Evolutionary conservation across 1,140 invertebrate species (phyloP).

Genomic region (Laupala kohalensis): DNA sequence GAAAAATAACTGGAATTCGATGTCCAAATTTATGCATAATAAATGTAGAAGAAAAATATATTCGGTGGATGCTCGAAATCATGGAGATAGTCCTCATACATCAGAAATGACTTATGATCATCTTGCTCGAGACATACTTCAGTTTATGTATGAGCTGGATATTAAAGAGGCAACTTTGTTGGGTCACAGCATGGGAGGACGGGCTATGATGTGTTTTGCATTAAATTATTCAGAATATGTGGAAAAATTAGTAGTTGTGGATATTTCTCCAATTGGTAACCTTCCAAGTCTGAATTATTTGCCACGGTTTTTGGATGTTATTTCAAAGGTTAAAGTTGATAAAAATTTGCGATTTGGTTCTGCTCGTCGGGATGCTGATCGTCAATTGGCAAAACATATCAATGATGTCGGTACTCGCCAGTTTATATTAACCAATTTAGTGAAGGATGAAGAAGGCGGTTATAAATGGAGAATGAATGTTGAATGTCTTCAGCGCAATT

Average conservation of each 20-base stretch:
- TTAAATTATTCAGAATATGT: slow-evolving; percentile 53
- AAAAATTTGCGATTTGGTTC: slow-evolving; percentile 45
- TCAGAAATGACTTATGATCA: slow-evolving; percentile 51
- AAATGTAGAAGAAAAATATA: slow-evolving; percentile 37
- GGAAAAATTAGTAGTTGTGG: slow-evolving; percentile 67
- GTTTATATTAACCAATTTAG: slow-evolving; percentile 69
- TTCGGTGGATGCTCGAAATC: slow-evolving; percentile 74
- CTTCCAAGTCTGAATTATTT: slow-evolving; percentile 48
- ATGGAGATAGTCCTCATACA: slow-evolving; percentile 76
- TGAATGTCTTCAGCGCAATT: slow-evolving; percentile 47
- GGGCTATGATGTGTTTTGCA: slow-evolving; percentile 65
- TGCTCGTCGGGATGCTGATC: slow-evolving; percentile 43
- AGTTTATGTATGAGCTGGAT: slow-evolving; percentile 45
- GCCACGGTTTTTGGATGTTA: slow-evolving; percentile 46
- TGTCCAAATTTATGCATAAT: slow-evolving; percentile 5
- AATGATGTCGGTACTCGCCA: slow-evolving; percentile 36
- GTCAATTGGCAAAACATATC: slow-evolving; percentile 35
- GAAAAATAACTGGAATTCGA: slow-evolving; percentile 10
- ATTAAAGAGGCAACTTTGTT: slow-evolving; percentile 51
- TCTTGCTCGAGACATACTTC: slow-evolving; percentile 57
- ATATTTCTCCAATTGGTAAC: slow-evolving; percentile 62
- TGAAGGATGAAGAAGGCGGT: slow-evolving; percentile 43
- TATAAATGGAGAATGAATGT: slow-evolving; percentile 65
- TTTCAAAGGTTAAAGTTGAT: slow-evolving; percentile 43
- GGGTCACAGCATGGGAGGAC: slow-evolving; percentile 89